These are phyloP conservation scores for Anthrax anthrax DNA, from an alignment of 2,888 invertebrate species.

Conservation along the genomic window DNA sequence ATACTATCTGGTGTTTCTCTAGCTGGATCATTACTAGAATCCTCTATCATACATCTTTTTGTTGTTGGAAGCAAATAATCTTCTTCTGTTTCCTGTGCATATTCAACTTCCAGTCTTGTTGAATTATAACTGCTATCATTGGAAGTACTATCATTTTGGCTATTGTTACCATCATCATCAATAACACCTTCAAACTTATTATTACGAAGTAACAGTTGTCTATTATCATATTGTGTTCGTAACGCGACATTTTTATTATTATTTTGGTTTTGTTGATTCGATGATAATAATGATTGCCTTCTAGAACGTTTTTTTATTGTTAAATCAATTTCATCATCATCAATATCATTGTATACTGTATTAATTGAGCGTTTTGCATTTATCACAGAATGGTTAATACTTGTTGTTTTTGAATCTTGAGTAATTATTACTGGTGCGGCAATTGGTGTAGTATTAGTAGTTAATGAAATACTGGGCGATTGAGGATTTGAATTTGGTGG, in stretches of 20 bases:
- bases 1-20: conserved; percentile 27
- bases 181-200: conserved; percentile 4
- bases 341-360: background rate
- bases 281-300: too few species aligned
- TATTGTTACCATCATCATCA: conserved; percentile 8
- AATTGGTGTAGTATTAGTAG: conserved; percentile 17
- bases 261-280: background rate
- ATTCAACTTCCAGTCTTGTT: conserved; percentile 58
- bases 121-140: conserved; percentile 49
- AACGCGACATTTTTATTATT: too few species aligned
- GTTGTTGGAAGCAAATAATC: too few species aligned
- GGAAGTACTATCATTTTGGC: background rate
- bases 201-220: background rate
- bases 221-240: background rate
- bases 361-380: conserved; percentile 23
- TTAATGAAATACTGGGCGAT: conserved; percentile 9
- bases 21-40: conserved; percentile 8
- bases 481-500: conserved; percentile 32
- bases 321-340: conserved; percentile 16
- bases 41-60: conserved; percentile 1
- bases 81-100: conserved; percentile 31
- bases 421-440: conserved; percentile 14
- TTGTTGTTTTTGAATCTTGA: conserved; percentile 24
- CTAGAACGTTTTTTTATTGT: conserved; percentile 11
- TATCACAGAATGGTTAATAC: conserved; percentile 36